Conservation (phyloP, 2,113 vertebrate species). For the Coturnix japonica region DNA sequence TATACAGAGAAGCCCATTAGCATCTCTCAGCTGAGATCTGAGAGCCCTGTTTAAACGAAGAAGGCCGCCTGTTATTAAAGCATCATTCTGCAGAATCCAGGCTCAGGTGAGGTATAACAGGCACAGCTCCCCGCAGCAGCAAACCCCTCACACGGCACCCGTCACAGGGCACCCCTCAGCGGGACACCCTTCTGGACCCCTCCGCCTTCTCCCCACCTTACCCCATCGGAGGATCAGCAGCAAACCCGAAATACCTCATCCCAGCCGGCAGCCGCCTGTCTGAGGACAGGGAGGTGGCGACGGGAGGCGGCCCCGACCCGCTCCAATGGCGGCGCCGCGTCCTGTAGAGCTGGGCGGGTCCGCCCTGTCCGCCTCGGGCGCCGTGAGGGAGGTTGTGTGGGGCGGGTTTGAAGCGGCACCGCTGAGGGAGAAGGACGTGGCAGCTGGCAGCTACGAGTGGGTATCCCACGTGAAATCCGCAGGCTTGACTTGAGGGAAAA, state of each 20-base stretch:
- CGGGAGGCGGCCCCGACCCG: neutral
- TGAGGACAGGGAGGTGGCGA: neutral
- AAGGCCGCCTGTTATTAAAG: neutral
- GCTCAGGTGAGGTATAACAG: neutral
- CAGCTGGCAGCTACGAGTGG: accelerated
- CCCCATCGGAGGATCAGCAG: neutral
- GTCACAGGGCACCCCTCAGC: neutral
- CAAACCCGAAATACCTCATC: accelerated
- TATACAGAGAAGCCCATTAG: neutral
- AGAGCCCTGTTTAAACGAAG: neutral
- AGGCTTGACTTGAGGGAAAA: neutral
- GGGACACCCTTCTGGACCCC: neutral
- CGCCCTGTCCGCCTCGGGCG: neutral
- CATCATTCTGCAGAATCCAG: neutral
- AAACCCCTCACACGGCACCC: no score
- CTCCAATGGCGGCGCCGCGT: neutral
- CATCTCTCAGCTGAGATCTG: neutral
- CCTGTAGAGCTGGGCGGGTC: neutral
- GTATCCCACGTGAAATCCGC: accelerated
- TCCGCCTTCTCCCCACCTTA: neutral
- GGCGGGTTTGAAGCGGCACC: accelerated
- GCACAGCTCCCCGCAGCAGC: neutral
- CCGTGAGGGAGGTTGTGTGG: no score
- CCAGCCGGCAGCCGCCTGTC: neutral
- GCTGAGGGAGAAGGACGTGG: accelerated